Conservation (phyloP, 2,888 invertebrate species). For the Trissonchulus sp. region DNA sequence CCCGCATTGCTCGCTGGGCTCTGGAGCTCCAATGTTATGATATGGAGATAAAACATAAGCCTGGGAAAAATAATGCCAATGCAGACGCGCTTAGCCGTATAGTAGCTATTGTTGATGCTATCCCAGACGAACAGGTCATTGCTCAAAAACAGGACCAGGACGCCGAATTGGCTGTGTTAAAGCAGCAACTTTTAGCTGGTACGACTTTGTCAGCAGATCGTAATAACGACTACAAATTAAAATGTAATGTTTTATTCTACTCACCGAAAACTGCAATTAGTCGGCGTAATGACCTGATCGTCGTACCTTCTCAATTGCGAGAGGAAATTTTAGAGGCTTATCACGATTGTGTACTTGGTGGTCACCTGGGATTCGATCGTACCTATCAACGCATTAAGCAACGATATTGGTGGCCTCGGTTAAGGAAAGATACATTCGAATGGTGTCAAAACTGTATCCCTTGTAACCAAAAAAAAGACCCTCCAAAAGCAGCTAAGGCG, state of each 20-base stretch:
- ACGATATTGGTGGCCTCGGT: constrained; percentile 36
- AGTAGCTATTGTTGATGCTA: too few species aligned
- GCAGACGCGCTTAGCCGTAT: too few species aligned
- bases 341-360: constrained; percentile 33
- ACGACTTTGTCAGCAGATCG: too few species aligned
- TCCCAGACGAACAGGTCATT: too few species aligned
- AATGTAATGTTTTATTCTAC: too few species aligned
- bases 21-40: background rate
- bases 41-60: background rate
- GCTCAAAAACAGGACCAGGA: too few species aligned
- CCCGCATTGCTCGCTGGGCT: background rate
- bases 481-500: too few species aligned
- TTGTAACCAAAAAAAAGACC: constrained; percentile 32
- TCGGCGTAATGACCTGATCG: too few species aligned
- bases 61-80: background rate
- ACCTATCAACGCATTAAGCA: constrained; percentile 30
- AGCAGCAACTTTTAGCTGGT: too few species aligned
- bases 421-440: constrained; percentile 33
- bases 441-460: constrained; percentile 32
- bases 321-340: background rate
- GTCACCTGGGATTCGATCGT: constrained; percentile 38
- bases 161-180: too few species aligned
- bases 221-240: too few species aligned
- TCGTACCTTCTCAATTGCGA: constrained; percentile 6
- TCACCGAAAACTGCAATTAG: too few species aligned